A percentile compares a stretch with the other conserved stretches of the same genome.
Evolutionary conservation across 2,113 vertebrate species (phyloP).

Genomic region (Ammospiza nelsoni): DNA sequence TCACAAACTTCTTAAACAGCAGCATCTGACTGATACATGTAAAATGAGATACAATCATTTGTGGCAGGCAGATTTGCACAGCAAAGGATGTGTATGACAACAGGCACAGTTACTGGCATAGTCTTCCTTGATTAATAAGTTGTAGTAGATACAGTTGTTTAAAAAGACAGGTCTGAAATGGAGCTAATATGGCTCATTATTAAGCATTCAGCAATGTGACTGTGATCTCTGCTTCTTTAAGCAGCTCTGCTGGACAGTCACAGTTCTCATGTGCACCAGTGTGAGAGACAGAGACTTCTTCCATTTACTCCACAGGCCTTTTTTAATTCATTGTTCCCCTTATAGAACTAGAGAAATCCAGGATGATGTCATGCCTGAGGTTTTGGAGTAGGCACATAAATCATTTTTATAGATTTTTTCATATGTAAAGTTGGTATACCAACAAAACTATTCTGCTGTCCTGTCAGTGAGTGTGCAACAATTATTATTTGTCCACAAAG

Average conservation of each 20-base stretch:
- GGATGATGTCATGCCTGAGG: not conserved
- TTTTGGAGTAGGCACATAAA: not conserved
- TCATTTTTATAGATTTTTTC: not conserved
- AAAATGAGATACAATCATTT: not conserved
- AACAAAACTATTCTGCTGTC: not conserved
- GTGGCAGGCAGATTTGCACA: not conserved
- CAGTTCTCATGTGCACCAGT: not conserved
- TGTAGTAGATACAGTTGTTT: not conserved
- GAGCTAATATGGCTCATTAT: not conserved
- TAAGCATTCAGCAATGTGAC: not conserved
- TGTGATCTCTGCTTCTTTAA: not conserved
- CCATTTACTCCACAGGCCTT: not conserved
- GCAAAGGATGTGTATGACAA: not conserved
- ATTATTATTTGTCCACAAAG: not conserved
- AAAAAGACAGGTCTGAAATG: not conserved
- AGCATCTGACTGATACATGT: not conserved
- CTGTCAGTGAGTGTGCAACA: not conserved
- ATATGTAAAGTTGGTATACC: not conserved
- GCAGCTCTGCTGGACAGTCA: not conserved
- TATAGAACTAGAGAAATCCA: not conserved
- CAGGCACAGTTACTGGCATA: not conserved
- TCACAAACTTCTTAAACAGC: not conserved
- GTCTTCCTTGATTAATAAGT: not conserved
- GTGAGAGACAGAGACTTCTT: not conserved
- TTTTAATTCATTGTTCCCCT: not conserved